Base-by-base conservation (phyloP, 2,888 invertebrate species). In the Temnothorax ravouxi region DNA sequence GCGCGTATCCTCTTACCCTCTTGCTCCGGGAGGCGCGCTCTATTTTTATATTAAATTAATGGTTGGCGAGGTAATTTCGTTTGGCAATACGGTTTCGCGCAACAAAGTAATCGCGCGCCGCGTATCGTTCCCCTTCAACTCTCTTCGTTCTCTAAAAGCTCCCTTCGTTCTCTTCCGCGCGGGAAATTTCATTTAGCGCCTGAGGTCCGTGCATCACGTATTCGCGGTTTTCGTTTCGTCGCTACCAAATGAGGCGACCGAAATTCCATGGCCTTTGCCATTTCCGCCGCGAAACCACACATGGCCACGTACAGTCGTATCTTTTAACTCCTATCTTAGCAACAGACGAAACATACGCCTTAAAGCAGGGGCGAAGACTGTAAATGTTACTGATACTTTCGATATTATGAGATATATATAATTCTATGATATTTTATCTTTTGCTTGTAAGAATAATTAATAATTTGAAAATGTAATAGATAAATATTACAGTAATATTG, bases 1-100 rank as follows among this genome's bases (percentile, higher is more conserved):
- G 34, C 80, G 21, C n/a, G 13, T 64, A 50, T 11, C 52, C 41
- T 38, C 69, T 54, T 44, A 25, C 38, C 47, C 74, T 76, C 67
- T 44, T 52, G 52, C 59, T 29, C n/a, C 8, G 56, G 18, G 9
- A n/a, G 34, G 0, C 34, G 34, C 67, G 25, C 34, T 64, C 11
- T 74, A 71, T 72, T 72, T 61, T 72, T 85, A 79, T 83, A 84
- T 88, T 85, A 85, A 88, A 87, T 89, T 87, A 89, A 90, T 88
- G 66, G 79, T 79, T 61, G 74, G 61, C 76, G 41, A 77, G 59
- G 69, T 84, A 84, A 87, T 86, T 86, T 84, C 69, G 69, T 76
- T 67, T 61, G 52, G 15, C 74, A 79, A 52, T 76, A 85, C 59
- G 34, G 59, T 81, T 72, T 50, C 74, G 67, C 64, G 54, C 82